phyloP scores from a whole-genome alignment of 2,797 vertebrate genomes.

The Pangasius larnaudii region DNA sequence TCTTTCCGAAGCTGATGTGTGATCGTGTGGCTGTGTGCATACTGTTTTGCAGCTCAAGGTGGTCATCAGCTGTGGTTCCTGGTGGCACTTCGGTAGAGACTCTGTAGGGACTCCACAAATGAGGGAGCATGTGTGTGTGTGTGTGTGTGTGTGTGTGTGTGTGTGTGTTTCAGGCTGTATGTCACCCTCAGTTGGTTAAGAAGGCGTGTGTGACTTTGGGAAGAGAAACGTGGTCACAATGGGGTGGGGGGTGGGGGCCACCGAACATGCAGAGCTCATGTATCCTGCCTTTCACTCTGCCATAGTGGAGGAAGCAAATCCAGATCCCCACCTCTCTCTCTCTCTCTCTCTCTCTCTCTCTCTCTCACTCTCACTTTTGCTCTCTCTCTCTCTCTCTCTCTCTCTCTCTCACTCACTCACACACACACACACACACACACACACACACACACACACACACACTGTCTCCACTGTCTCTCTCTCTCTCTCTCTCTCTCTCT shows the following conservation, averaged over 20 bases:
- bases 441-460: not conserved
- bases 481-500: conserved; percentile 28
- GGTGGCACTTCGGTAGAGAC: conserved; percentile 17
- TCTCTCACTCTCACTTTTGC: conserved; percentile 6
- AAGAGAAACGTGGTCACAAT: conserved; percentile 60
- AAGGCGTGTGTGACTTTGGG: conserved; percentile 45
- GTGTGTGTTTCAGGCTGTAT: conserved; percentile 34
- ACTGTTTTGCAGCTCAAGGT: conserved; percentile 25
- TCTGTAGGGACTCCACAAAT: not conserved
- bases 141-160: conserved; percentile 18
- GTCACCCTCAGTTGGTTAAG: conserved; percentile 47
- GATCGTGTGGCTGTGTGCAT: not conserved
- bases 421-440: not conserved
- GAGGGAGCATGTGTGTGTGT: conserved; percentile 3
- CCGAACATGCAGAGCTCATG: conserved; percentile 49
- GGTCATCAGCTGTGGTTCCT: conserved; percentile 11
- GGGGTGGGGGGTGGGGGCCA: conserved; percentile 30
- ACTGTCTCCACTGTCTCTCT: conserved; percentile 5
- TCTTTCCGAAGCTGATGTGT: not conserved
- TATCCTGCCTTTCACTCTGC: conserved; percentile 54
- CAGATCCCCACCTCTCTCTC: conserved; percentile 41
- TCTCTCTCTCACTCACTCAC: not conserved
- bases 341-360: conserved; percentile 39
- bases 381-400: conserved; percentile 30
- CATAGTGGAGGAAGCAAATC: conserved; percentile 48